Conservation (phyloP, 2,888 invertebrate genomes). For the Xestia sexstrigata region DNA sequence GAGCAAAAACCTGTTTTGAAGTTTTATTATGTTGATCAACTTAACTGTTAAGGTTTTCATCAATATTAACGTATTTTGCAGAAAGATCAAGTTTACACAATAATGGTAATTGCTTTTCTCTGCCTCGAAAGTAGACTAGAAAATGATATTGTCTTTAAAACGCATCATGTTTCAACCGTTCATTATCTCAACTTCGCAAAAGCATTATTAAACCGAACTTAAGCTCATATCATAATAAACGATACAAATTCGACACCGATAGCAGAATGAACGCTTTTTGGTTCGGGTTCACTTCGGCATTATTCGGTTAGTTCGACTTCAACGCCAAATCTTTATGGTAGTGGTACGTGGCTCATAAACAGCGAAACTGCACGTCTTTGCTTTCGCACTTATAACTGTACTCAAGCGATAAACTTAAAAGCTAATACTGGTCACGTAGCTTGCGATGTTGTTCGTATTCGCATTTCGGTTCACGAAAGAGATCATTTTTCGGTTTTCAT, state of each 20-base stretch:
- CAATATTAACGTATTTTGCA: not conserved
- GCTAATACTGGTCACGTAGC: slow-evolving; percentile 47
- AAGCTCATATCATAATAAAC: slow-evolving; percentile 22
- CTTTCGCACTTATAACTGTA: slow-evolving; percentile 43
- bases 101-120: not conserved
- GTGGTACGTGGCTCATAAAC: slow-evolving; percentile 52
- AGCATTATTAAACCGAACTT: slow-evolving; percentile 36
- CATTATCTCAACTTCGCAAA: slow-evolving; percentile 15
- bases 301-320: slow-evolving; percentile 3
- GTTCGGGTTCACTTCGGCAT: not conserved
- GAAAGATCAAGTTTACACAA: not conserved
- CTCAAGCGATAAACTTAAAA: slow-evolving; percentile 53
- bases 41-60: not conserved
- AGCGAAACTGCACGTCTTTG: slow-evolving; percentile 35
- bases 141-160: slow-evolving; percentile 5
- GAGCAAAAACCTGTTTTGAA: not conserved
- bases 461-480: not conserved
- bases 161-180: slow-evolving; percentile 6
- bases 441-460: slow-evolving; percentile 8
- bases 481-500: not conserved
- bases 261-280: slow-evolving; percentile 14
- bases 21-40: not conserved
- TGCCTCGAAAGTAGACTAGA: slow-evolving; percentile 6
- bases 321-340: slow-evolving; percentile 21
- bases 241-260: slow-evolving; percentile 30